Evolutionary conservation across 2,797 vertebrate species (phyloP), one percentile per base, ranked within the genome.

Genomic region (Hemibagrus guttatus): DNA sequence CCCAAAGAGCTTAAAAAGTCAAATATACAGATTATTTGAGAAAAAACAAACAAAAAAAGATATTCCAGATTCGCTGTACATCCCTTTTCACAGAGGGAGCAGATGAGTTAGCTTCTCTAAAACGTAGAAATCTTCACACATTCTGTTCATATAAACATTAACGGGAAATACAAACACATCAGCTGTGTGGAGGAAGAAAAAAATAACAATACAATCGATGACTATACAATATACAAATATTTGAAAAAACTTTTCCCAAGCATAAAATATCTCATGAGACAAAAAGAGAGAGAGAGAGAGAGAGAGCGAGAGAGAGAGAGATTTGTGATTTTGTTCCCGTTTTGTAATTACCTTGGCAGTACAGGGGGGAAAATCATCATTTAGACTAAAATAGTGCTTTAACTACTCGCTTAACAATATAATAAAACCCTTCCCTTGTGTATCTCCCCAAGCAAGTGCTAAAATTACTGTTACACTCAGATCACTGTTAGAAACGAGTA

Each of bases 141-240:
- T 96, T 96, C 96, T 95, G 96, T 96, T 96, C 95, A 96, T 95
- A 96, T 94, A 97, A 97, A 96, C 95, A 96, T 96, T 94, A 94
- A 95, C 95, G 92, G 94, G 93, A 95, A 91, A 95, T 96, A 95
- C 93, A 96, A 97, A 96, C 95, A 95, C 93, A 95, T 94, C 90
- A 88, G 94, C 93, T 93, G 92, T 94, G 93, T 95, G 95, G 91
- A 96, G 96, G 92, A 92, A 94, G 94, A 93, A 92, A 93, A 91
- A 93, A 35, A n/a, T n/a, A n/a, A n/a, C n/a, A 54, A 58, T 6
- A 49, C 46, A 49, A 49, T 49, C 6, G 92, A 95, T 95, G 93
- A 94, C 91, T 94, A 89, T 95, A 95, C 91, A 92, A 92, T 94
- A 94, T 95, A 95, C 95, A 94, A 96, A 95, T 94, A 91, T 93